Evolutionary conservation across 2,113 vertebrate genomes (phyloP), one percentile per base, ranked within the genome.

Genomic region (Octodon degus): DNA sequence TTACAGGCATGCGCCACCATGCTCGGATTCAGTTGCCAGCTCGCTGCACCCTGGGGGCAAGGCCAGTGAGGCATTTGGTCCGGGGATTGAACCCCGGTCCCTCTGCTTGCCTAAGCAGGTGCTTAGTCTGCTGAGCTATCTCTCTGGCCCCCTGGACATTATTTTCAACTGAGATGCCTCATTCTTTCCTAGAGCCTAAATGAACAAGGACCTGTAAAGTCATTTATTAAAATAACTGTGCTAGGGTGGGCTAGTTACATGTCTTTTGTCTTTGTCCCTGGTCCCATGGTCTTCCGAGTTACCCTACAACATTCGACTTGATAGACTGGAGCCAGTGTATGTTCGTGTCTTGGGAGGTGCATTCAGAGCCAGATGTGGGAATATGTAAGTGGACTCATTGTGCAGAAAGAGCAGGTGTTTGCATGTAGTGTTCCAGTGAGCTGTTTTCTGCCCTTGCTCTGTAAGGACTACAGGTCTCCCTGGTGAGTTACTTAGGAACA

Each of bases 271-370:
- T 34, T 32, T 9, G 0, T 62, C 22, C 62, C 32, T 27, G 34
- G 30, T 40, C 30, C 19, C 2, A 0, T 83, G 13, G 20, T 67
- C 30, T 94, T 85, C 17, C 37, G 34, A 13, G 12, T 86, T 16
- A 14, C 13, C 43, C 4, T 30, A 20, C 47, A 16, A 58, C 37
- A 9, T 24, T 37, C 8, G 40, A 55, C 7, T 80, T 67, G 30
- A 9, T 70, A 63, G 55, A 34, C 63, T 32, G 25, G 19, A 80
- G 76, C 30, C 53, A 74, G 25, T 37, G 53, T 79, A 7, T 55
- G 34, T 74, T 70, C 79, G 30, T 68, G 53, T 82, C 22, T 86
- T 86, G 76, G 67, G 86, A 92, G 76, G 88, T 95, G n/a, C 55
- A 60, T 93, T 89, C 7, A 74, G 67, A 81, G 55, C 62, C 13